These are phyloP conservation scores for Drosophila repletoides DNA, from an alignment of 1,140 invertebrate species.

Conservation along the genomic window DNA sequence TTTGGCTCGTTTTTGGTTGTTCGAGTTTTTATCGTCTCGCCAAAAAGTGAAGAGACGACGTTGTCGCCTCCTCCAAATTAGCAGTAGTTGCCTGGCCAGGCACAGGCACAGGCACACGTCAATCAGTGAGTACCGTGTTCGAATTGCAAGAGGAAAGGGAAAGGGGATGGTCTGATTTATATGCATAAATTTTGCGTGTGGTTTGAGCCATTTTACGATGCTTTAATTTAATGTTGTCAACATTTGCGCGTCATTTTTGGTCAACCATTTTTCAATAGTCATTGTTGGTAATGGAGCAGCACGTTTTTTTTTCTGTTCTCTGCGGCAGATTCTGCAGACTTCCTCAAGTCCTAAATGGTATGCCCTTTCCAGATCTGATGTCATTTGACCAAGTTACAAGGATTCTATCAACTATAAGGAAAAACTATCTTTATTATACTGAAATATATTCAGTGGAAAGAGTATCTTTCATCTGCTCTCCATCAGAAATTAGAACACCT, in stretches of 20 bases:
- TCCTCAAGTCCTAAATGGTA: too few species aligned
- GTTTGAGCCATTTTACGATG: slow-evolving; percentile 58
- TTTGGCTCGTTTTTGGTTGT: slow-evolving; percentile 56
- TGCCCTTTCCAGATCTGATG: too few species aligned
- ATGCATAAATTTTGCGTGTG: slow-evolving; percentile 76
- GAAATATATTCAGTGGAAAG: too few species aligned
- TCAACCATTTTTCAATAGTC: slow-evolving; percentile 67
- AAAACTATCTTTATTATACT: too few species aligned
- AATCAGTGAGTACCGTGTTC: slow-evolving; percentile 51
- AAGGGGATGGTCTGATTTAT: slow-evolving; percentile 52
- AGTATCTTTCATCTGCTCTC: too few species aligned
- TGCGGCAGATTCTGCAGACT: too few species aligned
- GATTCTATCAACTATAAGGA: too few species aligned
- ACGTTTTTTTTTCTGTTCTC: too few species aligned
- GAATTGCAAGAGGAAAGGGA: background rate
- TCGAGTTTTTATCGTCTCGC: slow-evolving; percentile 37
- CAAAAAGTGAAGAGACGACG: slow-evolving; percentile 21
- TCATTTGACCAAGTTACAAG: too few species aligned
- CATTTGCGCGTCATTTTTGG: slow-evolving; percentile 76
- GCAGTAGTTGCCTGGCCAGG: slow-evolving; percentile 60
- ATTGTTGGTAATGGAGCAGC: slow-evolving; percentile 57
- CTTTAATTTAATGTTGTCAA: slow-evolving; percentile 77
- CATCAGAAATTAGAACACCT: slow-evolving; percentile 13
- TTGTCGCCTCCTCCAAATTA: slow-evolving; percentile 46
- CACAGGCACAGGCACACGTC: slow-evolving; percentile 60